Conservation (phyloP, 1,140 invertebrate species). For the Plutomurus gul region DNA sequence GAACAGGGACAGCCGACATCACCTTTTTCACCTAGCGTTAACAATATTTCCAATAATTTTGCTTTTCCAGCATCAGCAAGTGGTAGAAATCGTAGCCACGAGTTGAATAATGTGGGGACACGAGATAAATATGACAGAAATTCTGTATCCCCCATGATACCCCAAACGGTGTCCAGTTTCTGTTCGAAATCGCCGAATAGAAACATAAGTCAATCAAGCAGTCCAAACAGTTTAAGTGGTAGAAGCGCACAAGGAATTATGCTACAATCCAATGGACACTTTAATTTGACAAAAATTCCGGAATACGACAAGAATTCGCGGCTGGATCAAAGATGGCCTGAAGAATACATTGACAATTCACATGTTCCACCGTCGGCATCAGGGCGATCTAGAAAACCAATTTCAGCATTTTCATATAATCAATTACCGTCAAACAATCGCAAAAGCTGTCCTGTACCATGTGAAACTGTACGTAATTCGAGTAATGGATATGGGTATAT, state of each 20-base stretch:
- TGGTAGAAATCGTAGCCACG: not conserved
- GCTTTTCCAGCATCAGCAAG: not conserved
- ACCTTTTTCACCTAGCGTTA: not conserved
- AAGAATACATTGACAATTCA: not conserved
- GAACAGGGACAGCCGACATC: not conserved
- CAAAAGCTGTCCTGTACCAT: not conserved
- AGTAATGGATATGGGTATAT: not conserved
- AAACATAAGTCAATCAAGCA: not conserved
- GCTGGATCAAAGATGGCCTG: not conserved
- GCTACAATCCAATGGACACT: not conserved
- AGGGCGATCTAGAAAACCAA: constrained; percentile 31
- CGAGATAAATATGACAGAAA: not conserved
- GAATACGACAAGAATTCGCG: not conserved
- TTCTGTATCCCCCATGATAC: constrained; percentile 39
- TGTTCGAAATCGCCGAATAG: not conserved
- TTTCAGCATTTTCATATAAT: not conserved
- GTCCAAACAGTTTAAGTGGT: not conserved
- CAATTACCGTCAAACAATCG: not conserved
- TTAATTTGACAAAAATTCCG: not conserved
- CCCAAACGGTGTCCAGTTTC: constrained; percentile 27
- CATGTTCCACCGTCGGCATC: no score
- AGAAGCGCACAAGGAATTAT: not conserved
- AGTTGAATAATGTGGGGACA: not conserved
- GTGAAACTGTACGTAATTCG: not conserved
- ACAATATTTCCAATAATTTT: not conserved